Evolutionary conservation across 2,888 invertebrate genomes (phyloP), one percentile per base, ranked within the genome.

Genomic region (Lysandra bellargus): DNA sequence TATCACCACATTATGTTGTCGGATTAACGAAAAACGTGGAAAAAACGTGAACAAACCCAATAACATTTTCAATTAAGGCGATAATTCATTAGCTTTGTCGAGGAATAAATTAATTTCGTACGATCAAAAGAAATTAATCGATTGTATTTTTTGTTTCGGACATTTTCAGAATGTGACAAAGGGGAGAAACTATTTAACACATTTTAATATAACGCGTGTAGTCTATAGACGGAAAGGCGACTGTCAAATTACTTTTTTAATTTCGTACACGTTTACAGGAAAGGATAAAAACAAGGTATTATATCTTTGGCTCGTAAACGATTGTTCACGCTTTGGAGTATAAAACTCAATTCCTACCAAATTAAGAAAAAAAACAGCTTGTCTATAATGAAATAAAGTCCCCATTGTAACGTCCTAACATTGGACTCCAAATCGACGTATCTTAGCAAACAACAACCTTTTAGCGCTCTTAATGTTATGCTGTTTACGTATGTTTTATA

Each of bases 51-150:
- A 69, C 69, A 37, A 37, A 69, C 69, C 37, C 69, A 69, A 69
- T 69, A 14, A 69, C 69, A 69, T 69, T 69, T 69, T 69, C 37
- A 69, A 69, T 69, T 69, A 37, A 33, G 33, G 69, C 69, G 69
- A 1, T 69, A 69, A 69, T 33, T 69, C 33, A 69, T 37, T 69
- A 69, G 69, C 69, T 14, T 37, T 69, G 69, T 37, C 6, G 17
- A 33, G 69, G 17, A 33, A 69, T 14, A 37, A 69, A 69, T 69
- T 69, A 69, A 69, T 69, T 69, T 69, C 37, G 69, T 69, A 14
- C 69, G 33, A 69, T 69, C 69, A 37, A 69, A 69, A 69, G 69
- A 37, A 69, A 69, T 69, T 69, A 33, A 69, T 69, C 14, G 33
- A 69, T 37, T 37, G 33, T 69, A 17, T 69, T 69, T 69, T 69